A percentile compares a stretch with the other conserved stretches of the same genome.
Conservation (phyloP, 35 echinoderm and acorn worm species). For the Lytechinus pictus region DNA sequence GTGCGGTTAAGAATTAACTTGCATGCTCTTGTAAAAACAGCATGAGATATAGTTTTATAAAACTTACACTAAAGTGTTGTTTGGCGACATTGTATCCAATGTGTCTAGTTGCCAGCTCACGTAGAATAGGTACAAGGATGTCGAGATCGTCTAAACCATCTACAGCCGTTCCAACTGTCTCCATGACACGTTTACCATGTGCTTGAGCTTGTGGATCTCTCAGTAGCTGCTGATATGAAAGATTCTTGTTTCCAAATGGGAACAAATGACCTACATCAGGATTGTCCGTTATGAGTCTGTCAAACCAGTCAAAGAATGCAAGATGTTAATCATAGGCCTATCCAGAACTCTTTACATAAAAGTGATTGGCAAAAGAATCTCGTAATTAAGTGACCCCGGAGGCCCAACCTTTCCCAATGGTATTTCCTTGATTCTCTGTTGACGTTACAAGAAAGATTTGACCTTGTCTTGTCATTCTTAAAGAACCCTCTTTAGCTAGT, state of each 20-base stretch:
- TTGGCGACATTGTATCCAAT: constrained; percentile 34
- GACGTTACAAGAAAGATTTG: too few relatives aligned
- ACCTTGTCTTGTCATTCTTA: too few relatives aligned
- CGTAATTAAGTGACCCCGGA: too few relatives aligned
- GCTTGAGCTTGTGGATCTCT: constrained; percentile 7
- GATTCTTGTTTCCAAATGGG: constrained; percentile 59
- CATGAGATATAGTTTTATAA: too few relatives aligned
- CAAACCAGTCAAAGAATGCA: too few relatives aligned
- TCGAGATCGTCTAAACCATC: constrained; percentile 40
- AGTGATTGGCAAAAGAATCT: too few relatives aligned
- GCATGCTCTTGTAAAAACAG: too few relatives aligned
- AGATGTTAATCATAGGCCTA: background rate
- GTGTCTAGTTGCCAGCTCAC: constrained; percentile 55
- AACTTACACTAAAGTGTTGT: constrained; percentile 51
- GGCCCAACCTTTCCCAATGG: too few relatives aligned
- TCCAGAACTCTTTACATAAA: too few relatives aligned
- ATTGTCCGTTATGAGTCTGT: constrained; percentile 50
- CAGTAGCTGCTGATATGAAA: constrained; percentile 43
- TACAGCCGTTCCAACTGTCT: constrained; percentile 54
- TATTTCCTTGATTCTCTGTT: too few relatives aligned
- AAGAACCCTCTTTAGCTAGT: too few relatives aligned
- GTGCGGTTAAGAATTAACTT: too few relatives aligned
- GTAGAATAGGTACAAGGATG: background rate
- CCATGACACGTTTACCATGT: constrained; percentile 56
- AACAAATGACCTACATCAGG: constrained; percentile 50